Base-by-base conservation (phyloP, 2,113 vertebrate genomes). In the Stictonetta naevosa region DNA sequence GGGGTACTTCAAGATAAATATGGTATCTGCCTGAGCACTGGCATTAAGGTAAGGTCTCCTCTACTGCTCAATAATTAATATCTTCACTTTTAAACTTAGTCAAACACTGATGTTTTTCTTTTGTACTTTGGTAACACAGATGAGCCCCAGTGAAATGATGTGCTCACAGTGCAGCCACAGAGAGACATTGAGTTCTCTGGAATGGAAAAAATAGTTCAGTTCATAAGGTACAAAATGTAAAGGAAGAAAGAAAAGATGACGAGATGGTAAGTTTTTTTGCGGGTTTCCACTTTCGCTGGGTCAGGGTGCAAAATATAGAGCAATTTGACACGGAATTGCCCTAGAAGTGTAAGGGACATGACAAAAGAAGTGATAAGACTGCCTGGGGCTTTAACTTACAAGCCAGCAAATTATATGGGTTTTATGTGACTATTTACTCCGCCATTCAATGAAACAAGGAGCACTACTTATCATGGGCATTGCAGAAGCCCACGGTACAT, bases 311-410 rank as follows among this genome's bases (percentile, higher is more conserved):
- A 92, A 96, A 94, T 77, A 75, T 69, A 84, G 58, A 97, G 73
- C 82, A 96, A 95, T 97, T 97, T 96, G 94, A 97, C 72, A 86
- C 2, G 12, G 94, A 93, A 94, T 96, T 93, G 83, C 77, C 90
- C 76, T 97, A 29, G 88, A 93, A 97, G 94, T 89, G 92, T 88
- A 94, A 88, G 87, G 91, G 86, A 93, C 69, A 95, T 75, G 89
- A 96, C 87, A 96, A 96, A 96, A 95, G 93, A 66, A 95, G 96
- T 83, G 96, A 79, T 90, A 90, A 94, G 94, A 76, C 97, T 96
- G 95, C 96, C 97, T 96, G 91, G 94, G 95, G 96, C 95, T 95
- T 95, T 98, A 92, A 94, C 75, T 97, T 96, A 75, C n/a, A 97
- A 98, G 91, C 66, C 93, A 76, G 90, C 42, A 88, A 97, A 98